Conservation (phyloP, 2,113 vertebrate species). For the Otus sunia region DNA sequence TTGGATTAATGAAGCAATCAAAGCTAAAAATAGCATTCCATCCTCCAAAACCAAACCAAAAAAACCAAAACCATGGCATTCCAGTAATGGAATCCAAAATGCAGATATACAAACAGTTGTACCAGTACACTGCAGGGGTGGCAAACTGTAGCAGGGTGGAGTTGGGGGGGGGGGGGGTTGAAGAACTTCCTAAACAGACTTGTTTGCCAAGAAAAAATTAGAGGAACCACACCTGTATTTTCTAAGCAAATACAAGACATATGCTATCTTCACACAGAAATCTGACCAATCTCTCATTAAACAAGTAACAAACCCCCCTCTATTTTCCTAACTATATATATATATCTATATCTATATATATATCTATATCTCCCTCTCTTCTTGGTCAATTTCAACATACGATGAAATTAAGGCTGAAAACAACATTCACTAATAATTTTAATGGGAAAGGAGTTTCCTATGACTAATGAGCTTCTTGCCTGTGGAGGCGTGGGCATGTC, state of each 20-base stretch:
- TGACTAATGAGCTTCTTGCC: not conserved
- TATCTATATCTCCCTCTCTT: not conserved
- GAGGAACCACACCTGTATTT: not conserved
- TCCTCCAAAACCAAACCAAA: not conserved
- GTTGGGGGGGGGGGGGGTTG: too few relatives aligned
- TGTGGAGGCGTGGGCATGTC: not conserved
- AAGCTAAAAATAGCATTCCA: not conserved
- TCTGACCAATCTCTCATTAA: not conserved
- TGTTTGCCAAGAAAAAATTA: not conserved
- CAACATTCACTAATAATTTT: not conserved
- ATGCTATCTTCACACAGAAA: not conserved
- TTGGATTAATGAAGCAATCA: not conserved
- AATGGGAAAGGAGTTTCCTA: slow-evolving; percentile 2
- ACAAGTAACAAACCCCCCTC: not conserved
- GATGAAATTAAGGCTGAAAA: not conserved
- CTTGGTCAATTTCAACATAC: not conserved
- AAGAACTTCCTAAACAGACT: not conserved
- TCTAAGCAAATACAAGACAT: not conserved
- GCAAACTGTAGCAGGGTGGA: not conserved
- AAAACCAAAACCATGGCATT: not conserved
- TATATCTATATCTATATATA: not conserved
- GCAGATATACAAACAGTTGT: not conserved
- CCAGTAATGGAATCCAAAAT: not conserved
- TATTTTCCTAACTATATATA: not conserved
- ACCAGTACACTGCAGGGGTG: not conserved